These are phyloP conservation scores for Avahi laniger DNA, from an alignment of 2,797 vertebrate species.

Conservation along the genomic window DNA sequence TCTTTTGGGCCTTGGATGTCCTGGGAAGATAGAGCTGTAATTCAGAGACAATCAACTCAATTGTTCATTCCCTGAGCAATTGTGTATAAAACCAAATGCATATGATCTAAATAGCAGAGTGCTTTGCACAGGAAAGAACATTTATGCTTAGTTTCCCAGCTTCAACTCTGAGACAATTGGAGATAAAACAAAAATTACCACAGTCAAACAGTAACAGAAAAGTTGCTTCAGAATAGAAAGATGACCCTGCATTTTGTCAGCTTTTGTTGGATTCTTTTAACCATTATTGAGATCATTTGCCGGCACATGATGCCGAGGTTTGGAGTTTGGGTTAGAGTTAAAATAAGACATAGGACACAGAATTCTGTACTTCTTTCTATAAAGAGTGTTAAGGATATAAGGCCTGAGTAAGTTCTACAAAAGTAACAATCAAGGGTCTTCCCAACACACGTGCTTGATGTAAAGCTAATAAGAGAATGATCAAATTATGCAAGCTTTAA, in stretches of 20 bases:
- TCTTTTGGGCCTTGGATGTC: not conserved
- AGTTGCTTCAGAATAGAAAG: not conserved
- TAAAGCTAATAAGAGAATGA: not conserved
- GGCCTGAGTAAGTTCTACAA: not conserved
- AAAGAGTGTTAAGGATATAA: not conserved
- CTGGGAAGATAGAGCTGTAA: not conserved
- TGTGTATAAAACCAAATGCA: not conserved
- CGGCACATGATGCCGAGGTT: not conserved
- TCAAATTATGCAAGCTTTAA: not conserved
- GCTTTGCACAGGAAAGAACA: not conserved
- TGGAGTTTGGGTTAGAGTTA: not conserved
- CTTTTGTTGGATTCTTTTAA: not conserved
- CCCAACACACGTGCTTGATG: not conserved
- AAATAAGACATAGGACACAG: not conserved
- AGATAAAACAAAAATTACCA: not conserved
- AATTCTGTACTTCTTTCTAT: not conserved
- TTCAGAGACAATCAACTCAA: not conserved
- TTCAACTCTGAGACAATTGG: not conserved
- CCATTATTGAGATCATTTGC: not conserved
- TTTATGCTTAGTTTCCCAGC: not conserved
- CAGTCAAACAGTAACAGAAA: not conserved
- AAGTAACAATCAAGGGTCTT: not conserved
- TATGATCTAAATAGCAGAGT: not conserved
- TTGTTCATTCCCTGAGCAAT: not conserved
- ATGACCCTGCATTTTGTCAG: not conserved